Conservation (phyloP, 2,113 vertebrate genomes). For the Guaruba guarouba region DNA sequence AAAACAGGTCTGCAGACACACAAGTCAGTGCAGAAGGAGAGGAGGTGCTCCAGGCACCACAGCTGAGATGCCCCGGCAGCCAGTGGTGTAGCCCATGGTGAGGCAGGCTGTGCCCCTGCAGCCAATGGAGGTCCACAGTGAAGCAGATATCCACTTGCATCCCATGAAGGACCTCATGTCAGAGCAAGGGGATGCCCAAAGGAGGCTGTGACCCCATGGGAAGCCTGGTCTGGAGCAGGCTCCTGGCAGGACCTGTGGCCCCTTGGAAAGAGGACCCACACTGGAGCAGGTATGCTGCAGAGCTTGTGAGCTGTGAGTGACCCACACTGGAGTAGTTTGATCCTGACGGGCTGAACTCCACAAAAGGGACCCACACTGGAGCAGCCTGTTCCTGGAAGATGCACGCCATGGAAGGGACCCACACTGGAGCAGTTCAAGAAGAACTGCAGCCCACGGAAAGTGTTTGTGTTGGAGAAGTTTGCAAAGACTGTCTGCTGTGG, state of each 20-base stretch:
- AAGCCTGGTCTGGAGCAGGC: neutral
- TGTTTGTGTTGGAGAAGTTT: neutral
- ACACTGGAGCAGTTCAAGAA: neutral
- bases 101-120: neutral
- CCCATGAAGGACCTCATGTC: neutral
- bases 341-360: neutral
- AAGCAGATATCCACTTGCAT: neutral
- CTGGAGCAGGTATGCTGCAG: neutral
- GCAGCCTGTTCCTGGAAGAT: neutral
- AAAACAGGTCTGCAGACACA: neutral
- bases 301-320: too few species aligned
- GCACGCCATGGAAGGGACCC: neutral
- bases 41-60: fast-evolving
- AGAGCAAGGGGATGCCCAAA: neutral
- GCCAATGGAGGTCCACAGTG: too few species aligned
- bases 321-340: neutral
- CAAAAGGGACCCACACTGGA: neutral
- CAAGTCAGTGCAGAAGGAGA: neutral
- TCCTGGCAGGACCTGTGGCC: neutral
- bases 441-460: neutral
- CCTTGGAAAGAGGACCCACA: neutral
- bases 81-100: neutral
- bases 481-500: too few species aligned
- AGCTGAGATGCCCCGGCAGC: neutral
- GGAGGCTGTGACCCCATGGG: neutral